phyloP scores from a whole-genome alignment of 1,140 invertebrate species.

The Acromyrmex echinatior region DNA sequence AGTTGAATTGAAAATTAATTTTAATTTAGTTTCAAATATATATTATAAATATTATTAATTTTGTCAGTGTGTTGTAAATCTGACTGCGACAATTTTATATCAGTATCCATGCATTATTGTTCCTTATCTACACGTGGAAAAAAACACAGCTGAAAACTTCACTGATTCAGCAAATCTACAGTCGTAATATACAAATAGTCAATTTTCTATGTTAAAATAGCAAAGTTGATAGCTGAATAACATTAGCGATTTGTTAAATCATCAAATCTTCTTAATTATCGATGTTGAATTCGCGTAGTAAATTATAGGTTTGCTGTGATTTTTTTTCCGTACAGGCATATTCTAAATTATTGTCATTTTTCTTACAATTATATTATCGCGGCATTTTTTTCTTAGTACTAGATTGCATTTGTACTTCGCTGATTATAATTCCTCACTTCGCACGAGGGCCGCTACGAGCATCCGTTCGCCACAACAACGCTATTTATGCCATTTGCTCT shows the following conservation, averaged over 20 bases:
- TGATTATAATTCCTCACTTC: constrained; percentile 33
- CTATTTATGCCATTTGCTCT: constrained; percentile 73
- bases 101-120: background rate
- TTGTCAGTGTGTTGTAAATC: background rate
- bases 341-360: background rate
- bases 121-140: background rate
- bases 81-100: background rate
- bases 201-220: too few relatives aligned
- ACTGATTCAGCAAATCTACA: too few relatives aligned
- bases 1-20: background rate
- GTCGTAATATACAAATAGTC: too few relatives aligned
- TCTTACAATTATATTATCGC: background rate
- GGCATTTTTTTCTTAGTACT: constrained; percentile 2
- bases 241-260: too few relatives aligned
- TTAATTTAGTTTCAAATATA: background rate
- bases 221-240: too few relatives aligned
- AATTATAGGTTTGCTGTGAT: too few relatives aligned
- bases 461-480: constrained; percentile 67
- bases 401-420: background rate
- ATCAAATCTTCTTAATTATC: too few relatives aligned
- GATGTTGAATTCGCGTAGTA: too few relatives aligned
- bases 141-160: too few relatives aligned
- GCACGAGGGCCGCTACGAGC: constrained; percentile 21
- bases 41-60: background rate
- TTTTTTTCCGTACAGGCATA: background rate